Evolutionary conservation across 2,888 invertebrate species (phyloP), one percentile per base, ranked within the genome.

Genomic region (Biston betularia): DNA sequence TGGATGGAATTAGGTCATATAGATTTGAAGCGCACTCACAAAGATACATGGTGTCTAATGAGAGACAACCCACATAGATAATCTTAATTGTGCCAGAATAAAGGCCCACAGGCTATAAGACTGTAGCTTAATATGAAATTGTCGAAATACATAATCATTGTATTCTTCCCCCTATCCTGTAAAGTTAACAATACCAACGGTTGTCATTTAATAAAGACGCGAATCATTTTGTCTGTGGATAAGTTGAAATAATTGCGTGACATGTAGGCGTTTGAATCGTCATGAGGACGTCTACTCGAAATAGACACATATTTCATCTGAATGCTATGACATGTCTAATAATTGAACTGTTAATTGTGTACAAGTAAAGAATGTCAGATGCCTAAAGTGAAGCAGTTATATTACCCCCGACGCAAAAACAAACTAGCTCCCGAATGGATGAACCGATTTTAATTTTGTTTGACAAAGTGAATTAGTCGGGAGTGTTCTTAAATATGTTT

Each of bases 351-450:
- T 52, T 50, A 35, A 50, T 52, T 49, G 34, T 49, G 11, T 34
- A 5, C 15, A 15, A 14, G 3, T 46, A 46, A 8, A 46, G 15
- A 49, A 49, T 38, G 38, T 9, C 33, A 49, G 33, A 12, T 49
- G 49, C 49, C 49, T 49, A 49, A 49, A 34, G 11, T 49, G 14
- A 49, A 49, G 49, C 49, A 49, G 7, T 33, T 49, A 34, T 49
- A 33, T 12, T 24, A 49, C 10, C 2, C 11, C 35, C 4, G 4
- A 35, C 35, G 7, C 35, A 35, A 35, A n/a, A n/a, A n/a, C n/a
- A n/a, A n/a, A n/a, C n/a, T n/a, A n/a, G n/a, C n/a, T n/a, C n/a
- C n/a, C n/a, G n/a, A n/a, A n/a, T n/a, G n/a, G n/a, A n/a, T n/a
- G n/a, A n/a, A n/a, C n/a, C n/a, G n/a, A n/a, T n/a, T n/a, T n/a